Conservation (phyloP, 2,113 vertebrate genomes). For the Piaya cayana region DNA sequence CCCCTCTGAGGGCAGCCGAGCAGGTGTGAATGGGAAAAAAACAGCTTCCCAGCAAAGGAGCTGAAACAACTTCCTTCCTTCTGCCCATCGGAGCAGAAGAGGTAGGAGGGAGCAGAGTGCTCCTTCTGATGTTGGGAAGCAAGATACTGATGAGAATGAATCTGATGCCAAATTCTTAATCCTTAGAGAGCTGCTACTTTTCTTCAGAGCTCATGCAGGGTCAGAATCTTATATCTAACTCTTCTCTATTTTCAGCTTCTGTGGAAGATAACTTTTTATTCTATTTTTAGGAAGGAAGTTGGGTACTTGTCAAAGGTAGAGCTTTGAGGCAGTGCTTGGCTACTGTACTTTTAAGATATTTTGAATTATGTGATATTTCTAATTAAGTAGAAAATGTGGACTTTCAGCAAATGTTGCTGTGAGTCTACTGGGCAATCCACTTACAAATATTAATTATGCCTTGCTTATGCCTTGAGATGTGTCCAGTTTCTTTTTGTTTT, state of each 20-base stretch:
- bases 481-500: neutral
- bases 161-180: neutral
- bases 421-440: neutral
- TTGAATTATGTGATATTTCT: neutral
- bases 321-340: neutral
- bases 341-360: neutral
- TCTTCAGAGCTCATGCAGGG: neutral
- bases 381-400: neutral
- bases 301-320: constrained; percentile 18
- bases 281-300: constrained; percentile 38
- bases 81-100: neutral
- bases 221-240: constrained; percentile 1
- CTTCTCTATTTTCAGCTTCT: constrained; percentile 26
- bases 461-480: neutral
- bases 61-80: neutral
- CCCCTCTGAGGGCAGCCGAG: neutral
- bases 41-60: neutral
- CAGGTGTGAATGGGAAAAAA: neutral
- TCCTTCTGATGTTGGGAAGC: neutral
- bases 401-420: neutral
- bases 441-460: neutral
- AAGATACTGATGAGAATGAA: neutral
- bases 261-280: constrained; percentile 19
- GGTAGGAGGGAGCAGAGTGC: neutral
- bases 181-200: neutral